Base-by-base conservation (phyloP, 2,113 vertebrate species). In the Alosa alosa region DNA sequence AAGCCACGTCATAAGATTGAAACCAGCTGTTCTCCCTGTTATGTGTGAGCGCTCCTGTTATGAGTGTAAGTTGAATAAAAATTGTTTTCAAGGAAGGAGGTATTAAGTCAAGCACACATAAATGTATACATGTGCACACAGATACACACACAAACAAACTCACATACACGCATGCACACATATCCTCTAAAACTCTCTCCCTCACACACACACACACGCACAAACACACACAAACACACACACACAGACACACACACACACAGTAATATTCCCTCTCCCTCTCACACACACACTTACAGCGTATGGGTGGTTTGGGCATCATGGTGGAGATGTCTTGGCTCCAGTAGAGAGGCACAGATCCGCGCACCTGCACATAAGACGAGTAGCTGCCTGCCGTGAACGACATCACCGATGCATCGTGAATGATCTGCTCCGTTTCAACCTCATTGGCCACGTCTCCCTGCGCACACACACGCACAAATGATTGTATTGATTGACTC, bases 321-420 rank as follows among this genome's bases (percentile, higher is more conserved):
- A 99, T 99, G 84, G 98, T 99, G 85, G 98, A 99, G 94, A 99
- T 99, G 93, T 99, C 98, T 90, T 99, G 98, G 88, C 98, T 99
- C 98, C 98, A 99, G 92, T 98, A 97, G 1, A 99, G 95, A 11
- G 98, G 98, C 72, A 99, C 98, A 0, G 98, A 99, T 81, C 98
- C 98, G 93, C 98, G 95, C 68, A 99, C 97, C 92, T 99, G 98
- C 57, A 99, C 96, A 0, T 98, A 99, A 4, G 98, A 99, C n/a
- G 98, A 99, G 41, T 98, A 99, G 90, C 98, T 98, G 85, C 98
- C 98, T 0, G 96, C 96, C 25, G 94, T 95, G 89, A 98, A 97
- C 7, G 98, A 99, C 96, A 97, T 97, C 49, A 99, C 97, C 0
- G 98, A 97, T 81, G 98, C 97, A 50, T 99, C 98, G 4, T 97